Conservation (phyloP, 2,797 vertebrate genomes). For the Bufotes viridis region DNA sequence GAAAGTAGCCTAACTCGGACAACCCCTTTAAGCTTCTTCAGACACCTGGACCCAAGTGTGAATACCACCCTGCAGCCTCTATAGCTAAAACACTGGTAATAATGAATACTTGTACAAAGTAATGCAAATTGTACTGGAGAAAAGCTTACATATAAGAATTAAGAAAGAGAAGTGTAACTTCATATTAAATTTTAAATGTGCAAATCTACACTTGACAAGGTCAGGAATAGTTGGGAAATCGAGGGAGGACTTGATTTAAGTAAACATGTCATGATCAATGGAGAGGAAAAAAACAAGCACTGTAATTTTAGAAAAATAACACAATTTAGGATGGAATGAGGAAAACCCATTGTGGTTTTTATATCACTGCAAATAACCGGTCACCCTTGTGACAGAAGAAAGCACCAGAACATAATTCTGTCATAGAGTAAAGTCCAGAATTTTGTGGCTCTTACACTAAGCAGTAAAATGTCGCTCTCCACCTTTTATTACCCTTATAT, state of each 20-base stretch:
- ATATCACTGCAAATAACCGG: conserved; percentile 34
- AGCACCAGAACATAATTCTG: background rate
- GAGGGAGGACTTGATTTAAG: conserved; percentile 62
- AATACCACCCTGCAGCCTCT: background rate
- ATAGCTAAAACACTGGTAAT: background rate
- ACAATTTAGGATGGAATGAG: conserved; percentile 39
- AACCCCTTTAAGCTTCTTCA: background rate
- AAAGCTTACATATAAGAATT: background rate
- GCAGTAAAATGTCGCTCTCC: background rate
- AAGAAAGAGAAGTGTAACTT: background rate
- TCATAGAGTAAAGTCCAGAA: background rate
- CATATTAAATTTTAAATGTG: conserved; percentile 13
- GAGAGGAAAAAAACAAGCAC: conserved; percentile 60
- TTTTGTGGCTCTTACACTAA: background rate
- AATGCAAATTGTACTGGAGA: background rate
- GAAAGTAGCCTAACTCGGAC: no score
- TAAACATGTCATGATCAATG: conserved; percentile 41
- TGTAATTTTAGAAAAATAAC: conserved; percentile 38
- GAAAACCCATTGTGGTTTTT: conserved; percentile 30
- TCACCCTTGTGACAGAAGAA: background rate
- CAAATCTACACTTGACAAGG: background rate
- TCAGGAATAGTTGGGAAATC: conserved; percentile 7
- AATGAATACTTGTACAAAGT: background rate
- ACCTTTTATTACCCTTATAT: background rate
- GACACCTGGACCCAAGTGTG: background rate